Conservation (phyloP, 2,888 invertebrate genomes). For the Leptinotarsa juncta region DNA sequence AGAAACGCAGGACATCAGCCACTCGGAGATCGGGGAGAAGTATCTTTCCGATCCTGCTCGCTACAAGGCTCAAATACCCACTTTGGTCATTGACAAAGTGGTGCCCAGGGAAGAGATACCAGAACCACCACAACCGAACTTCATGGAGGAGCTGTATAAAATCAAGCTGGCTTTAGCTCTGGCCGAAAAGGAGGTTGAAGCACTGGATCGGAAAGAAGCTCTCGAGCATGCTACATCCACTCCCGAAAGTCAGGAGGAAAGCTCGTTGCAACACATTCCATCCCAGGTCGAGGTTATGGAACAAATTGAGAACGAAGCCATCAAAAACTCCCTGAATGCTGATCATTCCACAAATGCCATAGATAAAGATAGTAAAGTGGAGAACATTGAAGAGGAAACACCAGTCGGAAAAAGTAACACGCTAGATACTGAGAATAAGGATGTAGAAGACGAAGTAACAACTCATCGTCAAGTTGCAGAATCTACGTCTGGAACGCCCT, state of each 20-base stretch:
- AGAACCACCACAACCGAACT: neutral
- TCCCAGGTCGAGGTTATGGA: neutral
- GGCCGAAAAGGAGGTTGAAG: neutral
- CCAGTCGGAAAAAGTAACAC: neutral
- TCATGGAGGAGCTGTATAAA: conserved; percentile 23
- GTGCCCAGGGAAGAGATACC: conserved; percentile 21
- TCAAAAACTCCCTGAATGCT: neutral
- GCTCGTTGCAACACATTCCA: neutral
- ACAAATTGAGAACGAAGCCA: neutral
- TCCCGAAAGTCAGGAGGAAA: neutral
- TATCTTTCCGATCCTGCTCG: conserved; percentile 22
- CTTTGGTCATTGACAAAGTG: conserved; percentile 30
- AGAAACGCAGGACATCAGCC: conserved; percentile 39
- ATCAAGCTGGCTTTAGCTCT: conserved; percentile 9
- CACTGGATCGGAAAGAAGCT: neutral
- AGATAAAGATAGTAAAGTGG: conserved; percentile 13
- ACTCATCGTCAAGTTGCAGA: no score
- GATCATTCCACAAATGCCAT: conserved; percentile 3
- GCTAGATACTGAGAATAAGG: neutral
- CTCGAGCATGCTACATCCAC: neutral
- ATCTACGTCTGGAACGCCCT: neutral
- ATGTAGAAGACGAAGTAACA: neutral
- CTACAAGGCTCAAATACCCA: conserved; percentile 15
- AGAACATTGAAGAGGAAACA: neutral
- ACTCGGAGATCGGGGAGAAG: conserved; percentile 40